phyloP scores from a whole-genome alignment of 92 coral and sea anemone genomes.

The Galaxea fascicularis region DNA sequence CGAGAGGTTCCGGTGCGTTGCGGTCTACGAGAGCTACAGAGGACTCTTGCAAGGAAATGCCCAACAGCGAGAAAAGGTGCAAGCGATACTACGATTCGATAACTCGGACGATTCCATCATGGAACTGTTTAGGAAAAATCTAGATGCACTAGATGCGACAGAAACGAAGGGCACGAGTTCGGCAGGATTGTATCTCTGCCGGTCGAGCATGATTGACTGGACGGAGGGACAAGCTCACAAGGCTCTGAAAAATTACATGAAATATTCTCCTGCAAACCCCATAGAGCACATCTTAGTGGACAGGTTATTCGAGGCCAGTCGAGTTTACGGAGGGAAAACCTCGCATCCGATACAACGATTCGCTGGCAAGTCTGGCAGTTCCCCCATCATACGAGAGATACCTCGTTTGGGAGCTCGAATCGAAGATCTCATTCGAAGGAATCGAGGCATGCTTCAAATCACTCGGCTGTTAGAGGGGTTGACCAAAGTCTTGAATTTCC shows the following conservation, averaged over 20 bases:
- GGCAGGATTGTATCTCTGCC: neutral
- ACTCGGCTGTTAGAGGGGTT: neutral
- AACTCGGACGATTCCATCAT: neutral
- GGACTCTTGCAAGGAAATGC: neutral
- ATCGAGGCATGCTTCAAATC: slow-evolving; percentile 11
- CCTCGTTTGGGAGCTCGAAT: neutral
- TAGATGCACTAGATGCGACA: neutral
- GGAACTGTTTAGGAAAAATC: neutral
- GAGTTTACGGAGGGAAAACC: neutral
- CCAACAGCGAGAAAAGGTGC: neutral
- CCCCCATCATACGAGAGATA: neutral
- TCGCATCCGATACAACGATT: neutral
- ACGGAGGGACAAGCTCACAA: neutral
- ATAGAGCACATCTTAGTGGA: neutral
- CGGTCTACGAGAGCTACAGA: neutral
- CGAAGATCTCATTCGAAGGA: neutral
- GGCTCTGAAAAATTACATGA: neutral
- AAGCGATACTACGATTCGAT: neutral
- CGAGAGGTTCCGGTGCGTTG: neutral
- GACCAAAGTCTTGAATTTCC: neutral
- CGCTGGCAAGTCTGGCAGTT: neutral
- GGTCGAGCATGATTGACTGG: neutral
- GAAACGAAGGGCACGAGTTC: neutral
- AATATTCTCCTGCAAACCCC: neutral
- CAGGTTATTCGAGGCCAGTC: slow-evolving; percentile 7